Conservation (phyloP, 2,888 invertebrate species). For the Chesias legatella region DNA sequence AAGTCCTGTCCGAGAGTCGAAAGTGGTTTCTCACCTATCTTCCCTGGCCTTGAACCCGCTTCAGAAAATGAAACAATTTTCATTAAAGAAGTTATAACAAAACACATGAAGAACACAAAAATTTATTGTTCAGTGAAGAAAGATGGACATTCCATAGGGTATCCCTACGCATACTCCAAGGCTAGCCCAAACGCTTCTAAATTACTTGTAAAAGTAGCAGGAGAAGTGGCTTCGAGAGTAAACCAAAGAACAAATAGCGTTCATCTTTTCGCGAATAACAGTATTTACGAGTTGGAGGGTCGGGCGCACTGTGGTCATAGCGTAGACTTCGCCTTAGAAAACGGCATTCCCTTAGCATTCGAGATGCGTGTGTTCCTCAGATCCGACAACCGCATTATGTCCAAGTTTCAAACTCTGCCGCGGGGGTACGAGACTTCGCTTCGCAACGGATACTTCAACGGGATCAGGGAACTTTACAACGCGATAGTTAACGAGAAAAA, state of each 20-base stretch:
- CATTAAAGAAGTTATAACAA: constrained; percentile 76
- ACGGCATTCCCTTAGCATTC: constrained; percentile 43
- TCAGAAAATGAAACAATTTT: constrained; percentile 84
- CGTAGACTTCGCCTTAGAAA: constrained; percentile 56
- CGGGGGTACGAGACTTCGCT: constrained; percentile 50
- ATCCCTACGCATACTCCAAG: constrained; percentile 81
- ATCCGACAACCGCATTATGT: constrained; percentile 44
- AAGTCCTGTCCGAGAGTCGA: constrained; percentile 36
- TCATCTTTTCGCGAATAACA: constrained; percentile 50
- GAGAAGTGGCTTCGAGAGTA: constrained; percentile 47
- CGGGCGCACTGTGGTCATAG: constrained; percentile 59
- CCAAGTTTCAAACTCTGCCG: constrained; percentile 58
- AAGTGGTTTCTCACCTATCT: constrained; percentile 54
- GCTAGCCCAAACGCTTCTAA: constrained; percentile 18
- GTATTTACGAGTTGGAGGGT: constrained; percentile 49
- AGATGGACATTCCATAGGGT: constrained; percentile 83
- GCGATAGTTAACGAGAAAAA: constrained; percentile 44
- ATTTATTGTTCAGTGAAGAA: constrained; percentile 87
- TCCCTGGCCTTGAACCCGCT: constrained; percentile 78
- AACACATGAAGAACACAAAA: constrained; percentile 69
- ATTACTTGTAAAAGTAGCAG: constrained; percentile 38
- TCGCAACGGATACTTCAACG: constrained; percentile 56
- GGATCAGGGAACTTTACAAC: constrained; percentile 58
- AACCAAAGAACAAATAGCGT: constrained; percentile 54
- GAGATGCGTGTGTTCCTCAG: constrained; percentile 68